Conservation (phyloP, 2,113 vertebrate species). For the Psammodynastes pulverulentus region DNA sequence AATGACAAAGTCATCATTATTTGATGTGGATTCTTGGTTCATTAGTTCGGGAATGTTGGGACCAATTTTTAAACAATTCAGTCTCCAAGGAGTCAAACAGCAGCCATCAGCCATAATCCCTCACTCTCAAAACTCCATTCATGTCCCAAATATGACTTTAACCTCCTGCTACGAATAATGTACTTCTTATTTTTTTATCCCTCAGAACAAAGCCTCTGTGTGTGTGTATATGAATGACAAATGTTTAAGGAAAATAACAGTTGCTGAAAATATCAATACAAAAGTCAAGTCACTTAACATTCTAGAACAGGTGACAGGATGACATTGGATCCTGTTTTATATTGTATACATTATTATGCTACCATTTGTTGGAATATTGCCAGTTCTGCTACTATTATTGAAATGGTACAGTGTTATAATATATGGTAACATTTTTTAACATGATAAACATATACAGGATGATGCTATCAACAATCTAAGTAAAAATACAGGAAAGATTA, state of each 20-base stretch:
- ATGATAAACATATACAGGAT: neutral
- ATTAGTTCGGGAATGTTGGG: too few species aligned
- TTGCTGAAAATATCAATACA: neutral
- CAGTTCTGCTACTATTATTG: neutral
- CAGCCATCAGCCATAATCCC: neutral
- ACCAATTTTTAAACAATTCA: neutral
- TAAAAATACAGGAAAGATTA: neutral
- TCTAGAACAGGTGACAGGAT: neutral
- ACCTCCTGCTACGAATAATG: neutral
- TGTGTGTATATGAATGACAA: neutral
- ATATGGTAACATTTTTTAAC: neutral
- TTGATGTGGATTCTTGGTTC: neutral
- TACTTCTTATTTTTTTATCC: neutral
- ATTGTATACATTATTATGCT: neutral
- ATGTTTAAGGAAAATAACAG: neutral
- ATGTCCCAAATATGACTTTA: neutral
- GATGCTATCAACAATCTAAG: neutral
- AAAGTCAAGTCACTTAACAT: neutral
- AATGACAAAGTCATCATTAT: neutral
- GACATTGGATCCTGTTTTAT: neutral
- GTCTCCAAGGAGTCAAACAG: neutral
- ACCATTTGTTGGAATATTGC: neutral
- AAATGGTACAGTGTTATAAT: neutral
- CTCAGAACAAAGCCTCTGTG: neutral
- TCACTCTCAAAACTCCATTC: neutral